A percentile compares a stretch with the other conserved stretches of the same genome.
phyloP scores from a whole-genome alignment of 92 coral and sea anemone genomes.

The Porites lobata region DNA sequence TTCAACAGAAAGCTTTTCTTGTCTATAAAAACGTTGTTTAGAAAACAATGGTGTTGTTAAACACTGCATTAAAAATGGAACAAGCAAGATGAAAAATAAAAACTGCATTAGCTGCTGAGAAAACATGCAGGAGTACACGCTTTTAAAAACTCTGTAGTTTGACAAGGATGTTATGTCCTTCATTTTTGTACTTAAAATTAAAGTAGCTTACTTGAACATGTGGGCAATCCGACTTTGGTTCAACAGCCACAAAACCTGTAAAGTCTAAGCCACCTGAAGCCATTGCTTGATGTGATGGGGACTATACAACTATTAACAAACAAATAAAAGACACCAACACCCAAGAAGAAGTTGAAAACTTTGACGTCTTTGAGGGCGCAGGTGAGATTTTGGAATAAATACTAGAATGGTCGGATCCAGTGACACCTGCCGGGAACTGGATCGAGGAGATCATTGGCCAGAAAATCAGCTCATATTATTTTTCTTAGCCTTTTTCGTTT shows the following conservation, averaged over 20 bases:
- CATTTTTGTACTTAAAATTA: too few relatives aligned
- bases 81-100: too few relatives aligned
- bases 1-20: too few relatives aligned
- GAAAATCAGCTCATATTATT: too few relatives aligned
- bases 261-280: slow-evolving; percentile 28
- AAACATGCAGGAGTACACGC: too few relatives aligned
- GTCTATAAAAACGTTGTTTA: too few relatives aligned
- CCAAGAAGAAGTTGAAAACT: not conserved
- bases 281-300: not conserved
- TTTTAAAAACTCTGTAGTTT: too few relatives aligned
- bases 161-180: too few relatives aligned
- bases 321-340: not conserved
- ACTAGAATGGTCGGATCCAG: not conserved
- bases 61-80: too few relatives aligned
- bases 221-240: slow-evolving; percentile 91
- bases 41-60: too few relatives aligned
- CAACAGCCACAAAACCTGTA: slow-evolving; percentile 74
- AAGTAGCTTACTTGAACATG: slow-evolving; percentile 84
- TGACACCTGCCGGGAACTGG: not conserved
- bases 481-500: not conserved
- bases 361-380: not conserved
- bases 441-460: too few relatives aligned
- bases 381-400: not conserved
- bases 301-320: not conserved
- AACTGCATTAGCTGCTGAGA: too few relatives aligned